Evolutionary conservation across 2,113 vertebrate genomes (phyloP), one percentile per base, ranked within the genome.

Genomic region (Steatornis caripensis): DNA sequence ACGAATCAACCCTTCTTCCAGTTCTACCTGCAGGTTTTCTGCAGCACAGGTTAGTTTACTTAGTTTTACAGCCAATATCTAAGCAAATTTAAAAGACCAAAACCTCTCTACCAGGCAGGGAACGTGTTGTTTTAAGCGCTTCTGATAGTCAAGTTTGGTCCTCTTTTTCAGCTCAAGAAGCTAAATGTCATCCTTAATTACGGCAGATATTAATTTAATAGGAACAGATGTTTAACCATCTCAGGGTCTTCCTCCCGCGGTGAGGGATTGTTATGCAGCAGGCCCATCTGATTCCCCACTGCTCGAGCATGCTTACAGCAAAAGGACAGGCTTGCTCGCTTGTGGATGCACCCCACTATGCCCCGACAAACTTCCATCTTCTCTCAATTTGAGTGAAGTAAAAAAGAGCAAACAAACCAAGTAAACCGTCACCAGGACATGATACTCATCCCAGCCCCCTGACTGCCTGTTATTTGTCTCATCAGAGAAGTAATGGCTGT

Each of bases 401-500:
- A 84, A 68, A 79, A 90, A 90, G 37, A 61, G 34, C 29, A 89
- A 95, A 71, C 12, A 90, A 87, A 89, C 12, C 13, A 79, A 89
- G 57, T 21, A 84, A 90, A 65, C 53, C 36, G 18, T 39, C 41
- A 37, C 49, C 43, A 61, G 77, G 84, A 69, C 58, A 75, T 2
- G 48, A 77, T 29, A 20, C 49, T 87, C 49, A n/a, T 54, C 69
- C 34, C n/a, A 72, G 29, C 36, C 32, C 53, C 21, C 43, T 39
- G 45, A 64, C 82, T 49, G 68, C 26, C 29, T 81, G 89, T 90
- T 45, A 41, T 90, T 80, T 95, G 61, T 81, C 51, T 97, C 88
- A 84, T 97, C 92, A 94, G 84, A 92, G 81, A 92, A 60, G 55
- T 69, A 53, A 75, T 69, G 74, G 32, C 41, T 84, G 70, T 89